phyloP scores from a whole-genome alignment of 2,113 vertebrate species.

The Mastomys natalensis region DNA sequence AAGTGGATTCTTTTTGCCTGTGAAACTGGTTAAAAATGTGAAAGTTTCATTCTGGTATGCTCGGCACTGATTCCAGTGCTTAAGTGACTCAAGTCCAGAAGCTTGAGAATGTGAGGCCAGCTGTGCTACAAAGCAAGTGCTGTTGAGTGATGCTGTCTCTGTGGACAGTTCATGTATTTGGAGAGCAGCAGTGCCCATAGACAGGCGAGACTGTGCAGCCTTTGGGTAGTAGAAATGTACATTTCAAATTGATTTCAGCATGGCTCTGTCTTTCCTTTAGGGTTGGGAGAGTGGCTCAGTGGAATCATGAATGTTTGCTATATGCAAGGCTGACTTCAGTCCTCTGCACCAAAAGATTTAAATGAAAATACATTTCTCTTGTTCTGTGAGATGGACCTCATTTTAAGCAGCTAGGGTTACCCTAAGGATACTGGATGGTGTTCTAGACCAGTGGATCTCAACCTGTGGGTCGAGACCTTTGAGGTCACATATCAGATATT shows the following conservation, averaged over 20 bases:
- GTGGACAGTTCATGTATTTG: not conserved
- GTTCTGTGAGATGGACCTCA: slow-evolving; percentile 1
- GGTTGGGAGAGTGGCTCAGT: not conserved
- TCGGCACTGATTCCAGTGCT: not conserved
- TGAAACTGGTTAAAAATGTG: slow-evolving; percentile 37
- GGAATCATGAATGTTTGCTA: not conserved
- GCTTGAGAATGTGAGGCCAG: not conserved
- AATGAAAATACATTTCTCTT: not conserved
- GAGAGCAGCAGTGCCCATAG: not conserved
- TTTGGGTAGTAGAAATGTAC: not conserved
- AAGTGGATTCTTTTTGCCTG: slow-evolving; percentile 13
- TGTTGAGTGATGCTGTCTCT: not conserved
- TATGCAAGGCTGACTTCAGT: not conserved
- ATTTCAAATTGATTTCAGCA: not conserved
- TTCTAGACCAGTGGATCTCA: not conserved
- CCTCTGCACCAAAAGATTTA: not conserved
- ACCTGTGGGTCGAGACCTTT: not conserved
- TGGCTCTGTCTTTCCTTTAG: not conserved
- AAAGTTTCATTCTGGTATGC: not conserved
- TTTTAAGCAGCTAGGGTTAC: not conserved
- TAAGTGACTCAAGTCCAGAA: not conserved
- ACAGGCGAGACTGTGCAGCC: not conserved
- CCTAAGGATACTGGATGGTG: not conserved
- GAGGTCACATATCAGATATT: not conserved
- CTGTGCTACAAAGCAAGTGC: not conserved